phyloP scores from a whole-genome alignment of 2,888 invertebrate species.

The Pseudococcus viburni region DNA sequence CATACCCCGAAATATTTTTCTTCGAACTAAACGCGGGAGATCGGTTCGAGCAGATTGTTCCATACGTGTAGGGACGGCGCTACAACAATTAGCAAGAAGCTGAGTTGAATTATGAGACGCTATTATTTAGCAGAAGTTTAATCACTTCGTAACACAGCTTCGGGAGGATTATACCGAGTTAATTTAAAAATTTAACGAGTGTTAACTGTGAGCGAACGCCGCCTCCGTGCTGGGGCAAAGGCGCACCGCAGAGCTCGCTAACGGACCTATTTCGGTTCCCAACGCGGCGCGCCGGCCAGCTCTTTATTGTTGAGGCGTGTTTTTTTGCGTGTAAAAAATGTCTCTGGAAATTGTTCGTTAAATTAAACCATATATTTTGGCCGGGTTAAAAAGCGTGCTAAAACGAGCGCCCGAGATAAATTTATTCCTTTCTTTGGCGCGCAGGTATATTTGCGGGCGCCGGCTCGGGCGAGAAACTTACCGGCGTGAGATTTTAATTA shows the following conservation, averaged over 20 bases:
- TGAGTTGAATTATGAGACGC: conserved; percentile 47
- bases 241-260: neutral
- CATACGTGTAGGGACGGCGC: neutral
- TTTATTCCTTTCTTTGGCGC: conserved; percentile 21
- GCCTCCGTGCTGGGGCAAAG: neutral
- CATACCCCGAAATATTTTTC: conserved; percentile 5
- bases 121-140: conserved; percentile 43
- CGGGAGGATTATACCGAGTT: conserved; percentile 22
- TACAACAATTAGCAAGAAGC: conserved; percentile 30
- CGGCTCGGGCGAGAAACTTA: neutral
- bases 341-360: conserved; percentile 50
- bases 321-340: conserved; percentile 50
- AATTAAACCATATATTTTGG: conserved; percentile 55
- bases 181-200: conserved; percentile 54
- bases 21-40: neutral
- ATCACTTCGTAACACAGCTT: conserved; percentile 39
- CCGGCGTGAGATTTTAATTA: conserved; percentile 51
- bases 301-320: conserved; percentile 39
- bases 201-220: neutral
- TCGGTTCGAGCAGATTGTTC: conserved; percentile 15
- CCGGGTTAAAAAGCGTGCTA: conserved; percentile 46
- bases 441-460: conserved; percentile 31
- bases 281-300: neutral
- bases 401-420: conserved; percentile 32
- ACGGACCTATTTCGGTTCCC: neutral